Evolutionary conservation across 2,797 vertebrate species (phyloP), one percentile per base, ranked within the genome.

Genomic region (Pseudochromis fuscus): DNA sequence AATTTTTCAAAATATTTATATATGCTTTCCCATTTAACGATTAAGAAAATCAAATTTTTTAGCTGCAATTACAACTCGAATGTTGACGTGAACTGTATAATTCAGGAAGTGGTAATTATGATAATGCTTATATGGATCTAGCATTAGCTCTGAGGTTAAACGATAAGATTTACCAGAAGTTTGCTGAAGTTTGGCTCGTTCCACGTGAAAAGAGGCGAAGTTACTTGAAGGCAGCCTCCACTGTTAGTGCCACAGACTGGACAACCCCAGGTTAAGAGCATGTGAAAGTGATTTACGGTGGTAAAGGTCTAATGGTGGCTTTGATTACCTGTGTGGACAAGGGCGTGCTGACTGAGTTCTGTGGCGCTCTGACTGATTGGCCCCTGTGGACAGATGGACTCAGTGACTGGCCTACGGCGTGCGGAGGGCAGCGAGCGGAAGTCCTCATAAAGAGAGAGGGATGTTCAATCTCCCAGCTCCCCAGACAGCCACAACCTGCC

Each of bases 341-440:
- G 70, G 88, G 89, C 79, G 59, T 83, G 86, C 89, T 90, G 88
- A 91, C 84, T 87, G 75, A 60, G 84, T 83, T 76, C 62, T 75
- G 83, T 71, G 86, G 76, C 23, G 33, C 77, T 51, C 51, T 61
- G 72, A 85, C 82, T 88, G 88, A 92, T 90, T 87, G 87, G 89
- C 75, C 89, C 87, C 87, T 10, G 21, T 13, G 78, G 86, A 86
- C 85, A 77, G 61, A 83, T 71, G 71, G 74, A 76, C 66, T 80
- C 79, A 33, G 70, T 83, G 83, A 89, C 87, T 91, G 85, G 88
- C 79, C 79, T 76, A 55, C 10, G 31, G 75, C 72, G 48, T 50
- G 48, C 77, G 69, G 61, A 70, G 64, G 63, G 48, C 57, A 74
- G 69, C 49, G 25, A 70, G 83, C 81, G 84, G 77, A 86, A 82